Base-by-base conservation (phyloP, 2,797 vertebrate genomes). In the Peromyscus nudipes region DNA sequence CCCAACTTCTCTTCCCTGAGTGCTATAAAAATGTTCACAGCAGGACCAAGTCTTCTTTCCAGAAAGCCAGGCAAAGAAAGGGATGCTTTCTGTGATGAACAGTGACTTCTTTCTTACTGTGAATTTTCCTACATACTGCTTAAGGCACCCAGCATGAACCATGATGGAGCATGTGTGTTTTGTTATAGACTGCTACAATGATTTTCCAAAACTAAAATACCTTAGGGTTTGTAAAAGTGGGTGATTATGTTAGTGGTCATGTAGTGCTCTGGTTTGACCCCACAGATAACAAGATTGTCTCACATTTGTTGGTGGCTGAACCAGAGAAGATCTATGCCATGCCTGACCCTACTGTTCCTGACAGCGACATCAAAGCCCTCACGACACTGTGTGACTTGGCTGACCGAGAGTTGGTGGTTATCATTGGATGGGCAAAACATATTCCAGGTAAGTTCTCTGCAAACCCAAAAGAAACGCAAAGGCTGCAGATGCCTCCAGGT, bases 241-340 rank as follows among this genome's bases (percentile, higher is more conserved):
- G 75, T 89, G 94, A 91, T 95, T 62, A 96, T 97, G 1, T 93
- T 95, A 79, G 96, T 98, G 98, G 98, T 98, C 85, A 94, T 94
- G 43, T 89, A 92, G 96, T 96, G 86, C 97, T 98, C 96, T 98
- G 99, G 91, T 98, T 96, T 95, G n/a, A 98, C 99, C 99, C 99
- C 99, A 98, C 99, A 99, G 99, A 99, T 99, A 99, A 99, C 99
- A 99, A 99, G 99, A 99, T 99, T 98, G 99, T 99, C 98, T 99
- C 99, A 97, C 99, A 99, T 99, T 99, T 99, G 99, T 99, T 99
- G 99, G 99, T 99, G 99, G 99, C 99, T 89, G 99, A 99, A 98
- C 99, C 99, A 79, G 99, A 99, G 99, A 99, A 99, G 99, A 99
- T 99, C 99, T 99, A 99, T 97, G 99, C 99, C 98, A 99, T 99